Evolutionary conservation across 2,888 invertebrate genomes (phyloP).

Genomic region (Plebejus anna): DNA sequence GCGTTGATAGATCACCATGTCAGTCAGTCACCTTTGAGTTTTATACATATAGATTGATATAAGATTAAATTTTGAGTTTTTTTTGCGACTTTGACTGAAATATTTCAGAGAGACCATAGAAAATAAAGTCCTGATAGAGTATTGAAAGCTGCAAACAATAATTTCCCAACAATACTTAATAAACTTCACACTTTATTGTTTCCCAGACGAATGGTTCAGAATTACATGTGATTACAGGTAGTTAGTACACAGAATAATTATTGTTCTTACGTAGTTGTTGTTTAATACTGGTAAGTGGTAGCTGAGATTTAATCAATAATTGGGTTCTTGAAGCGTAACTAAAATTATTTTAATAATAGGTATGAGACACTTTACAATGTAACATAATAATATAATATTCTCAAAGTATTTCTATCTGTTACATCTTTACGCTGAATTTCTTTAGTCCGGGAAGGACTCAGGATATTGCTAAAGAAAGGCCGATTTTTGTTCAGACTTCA

Average conservation of each 20-base stretch:
- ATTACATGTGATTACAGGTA: constrained; percentile 2
- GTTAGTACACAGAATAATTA: neutral
- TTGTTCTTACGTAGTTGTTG: constrained; percentile 19
- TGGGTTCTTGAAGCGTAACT: neutral
- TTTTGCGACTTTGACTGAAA: neutral
- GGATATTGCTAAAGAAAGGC: too few species aligned
- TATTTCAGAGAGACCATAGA: neutral
- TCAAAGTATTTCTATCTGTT: too few species aligned
- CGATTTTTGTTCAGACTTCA: too few species aligned
- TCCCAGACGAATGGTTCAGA: constrained; percentile 19
- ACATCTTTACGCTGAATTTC: too few species aligned
- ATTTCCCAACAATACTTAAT: constrained; percentile 23
- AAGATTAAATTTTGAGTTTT: too few species aligned
- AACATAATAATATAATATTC: too few species aligned
- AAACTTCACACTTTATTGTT: constrained; percentile 23
- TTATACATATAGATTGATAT: too few species aligned
- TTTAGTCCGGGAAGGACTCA: too few species aligned
- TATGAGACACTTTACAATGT: too few species aligned
- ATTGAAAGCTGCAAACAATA: neutral
- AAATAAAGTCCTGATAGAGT: neutral
- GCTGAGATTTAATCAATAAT: neutral
- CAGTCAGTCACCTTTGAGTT: too few species aligned
- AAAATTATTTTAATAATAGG: neutral
- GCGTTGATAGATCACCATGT: too few species aligned
- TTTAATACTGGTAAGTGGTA: neutral